phyloP scores from a whole-genome alignment of 1,140 invertebrate species.

The Drosophila lowei region DNA sequence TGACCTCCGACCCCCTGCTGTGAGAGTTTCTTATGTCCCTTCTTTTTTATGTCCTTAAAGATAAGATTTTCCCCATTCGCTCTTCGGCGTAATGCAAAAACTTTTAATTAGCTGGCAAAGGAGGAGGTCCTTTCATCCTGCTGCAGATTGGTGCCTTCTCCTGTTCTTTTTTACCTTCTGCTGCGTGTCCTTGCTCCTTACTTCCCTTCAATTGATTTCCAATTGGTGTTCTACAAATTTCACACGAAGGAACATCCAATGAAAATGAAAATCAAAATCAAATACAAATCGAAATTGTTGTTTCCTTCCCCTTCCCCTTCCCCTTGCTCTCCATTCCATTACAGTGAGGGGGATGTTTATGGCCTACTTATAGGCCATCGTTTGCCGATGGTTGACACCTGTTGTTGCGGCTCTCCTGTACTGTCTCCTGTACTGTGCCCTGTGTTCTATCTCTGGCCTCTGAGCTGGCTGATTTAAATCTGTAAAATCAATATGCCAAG shows the following conservation, averaged over 20 bases:
- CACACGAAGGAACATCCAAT: neutral
- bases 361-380: constrained; percentile 62
- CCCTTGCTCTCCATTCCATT: neutral
- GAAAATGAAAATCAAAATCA: constrained; percentile 49
- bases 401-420: constrained; percentile 40
- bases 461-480: constrained; percentile 52
- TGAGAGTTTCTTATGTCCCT: constrained; percentile 27
- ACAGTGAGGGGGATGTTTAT: constrained; percentile 32
- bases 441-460: no score
- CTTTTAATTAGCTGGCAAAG: constrained; percentile 67
- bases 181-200: constrained; percentile 1
- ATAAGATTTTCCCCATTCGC: constrained; percentile 49
- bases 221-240: constrained; percentile 58
- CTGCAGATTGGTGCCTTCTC: constrained; percentile 25
- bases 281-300: constrained; percentile 60
- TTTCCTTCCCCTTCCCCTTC: neutral
- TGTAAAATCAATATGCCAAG: constrained; percentile 76
- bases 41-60: constrained; percentile 61
- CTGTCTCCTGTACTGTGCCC: constrained; percentile 1
- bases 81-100: constrained; percentile 50
- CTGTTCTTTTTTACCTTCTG: constrained; percentile 4
- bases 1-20: constrained; percentile 35
- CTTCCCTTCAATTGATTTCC: constrained; percentile 43
- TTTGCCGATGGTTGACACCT: constrained; percentile 53
- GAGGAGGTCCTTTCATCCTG: neutral